Percentiles rank a stretch among this genome's conserved stretches.
phyloP scores from a whole-genome alignment of 2,113 vertebrate genomes.

The Nannospalax galili region DNA sequence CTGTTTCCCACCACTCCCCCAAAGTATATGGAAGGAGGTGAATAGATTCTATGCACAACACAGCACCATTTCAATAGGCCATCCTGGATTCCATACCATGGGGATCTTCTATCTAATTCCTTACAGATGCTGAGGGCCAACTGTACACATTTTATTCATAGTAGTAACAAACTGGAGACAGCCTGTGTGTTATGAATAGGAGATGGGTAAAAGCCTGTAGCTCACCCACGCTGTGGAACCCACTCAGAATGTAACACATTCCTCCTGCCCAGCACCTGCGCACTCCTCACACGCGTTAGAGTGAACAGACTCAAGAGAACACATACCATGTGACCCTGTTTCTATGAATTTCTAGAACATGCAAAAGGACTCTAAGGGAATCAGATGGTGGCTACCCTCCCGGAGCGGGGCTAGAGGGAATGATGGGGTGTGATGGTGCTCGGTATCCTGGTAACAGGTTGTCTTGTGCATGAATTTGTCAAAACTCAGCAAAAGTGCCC shows the following conservation, averaged over 20 bases:
- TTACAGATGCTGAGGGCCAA: background rate
- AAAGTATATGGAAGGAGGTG: background rate
- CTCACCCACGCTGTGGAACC: rapidly evolving
- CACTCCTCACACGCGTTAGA: rapidly evolving
- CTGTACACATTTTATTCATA: conserved; percentile 25
- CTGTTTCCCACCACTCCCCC: background rate
- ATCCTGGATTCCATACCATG: background rate
- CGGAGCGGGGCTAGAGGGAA: background rate
- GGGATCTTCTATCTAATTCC: background rate
- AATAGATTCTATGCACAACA: background rate
- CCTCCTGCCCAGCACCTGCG: background rate
- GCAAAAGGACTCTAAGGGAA: rapidly evolving
- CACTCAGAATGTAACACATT: background rate
- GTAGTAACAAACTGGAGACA: background rate
- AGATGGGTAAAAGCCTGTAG: background rate
- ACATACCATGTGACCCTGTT: rapidly evolving
- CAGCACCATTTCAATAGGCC: background rate
- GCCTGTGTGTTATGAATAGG: background rate
- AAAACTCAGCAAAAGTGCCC: background rate
- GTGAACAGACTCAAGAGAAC: background rate
- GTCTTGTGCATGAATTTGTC: background rate
- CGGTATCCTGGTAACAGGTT: background rate
- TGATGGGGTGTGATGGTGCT: rapidly evolving
- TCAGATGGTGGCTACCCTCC: rapidly evolving
- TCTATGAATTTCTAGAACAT: background rate